Percentiles rank a stretch among this genome's conserved stretches.
Evolutionary conservation across 2,797 vertebrate species (phyloP).

Genomic region (Phalloptychus januarius): DNA sequence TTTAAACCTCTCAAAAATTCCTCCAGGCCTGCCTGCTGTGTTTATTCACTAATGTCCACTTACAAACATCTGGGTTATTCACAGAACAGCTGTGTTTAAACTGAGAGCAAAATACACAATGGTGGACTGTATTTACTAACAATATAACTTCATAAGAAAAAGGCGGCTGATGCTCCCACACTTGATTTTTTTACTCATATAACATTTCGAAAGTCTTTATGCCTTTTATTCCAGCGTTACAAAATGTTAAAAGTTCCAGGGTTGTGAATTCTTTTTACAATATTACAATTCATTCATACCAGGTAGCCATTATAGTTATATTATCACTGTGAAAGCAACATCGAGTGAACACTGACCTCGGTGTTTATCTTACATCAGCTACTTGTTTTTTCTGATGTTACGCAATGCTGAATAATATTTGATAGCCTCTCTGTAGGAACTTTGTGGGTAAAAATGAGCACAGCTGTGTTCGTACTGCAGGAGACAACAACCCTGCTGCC

Average conservation of each 20-base stretch:
- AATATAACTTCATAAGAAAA: background rate
- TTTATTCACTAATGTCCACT: background rate
- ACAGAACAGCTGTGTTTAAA: background rate
- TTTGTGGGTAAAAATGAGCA: conserved; percentile 27
- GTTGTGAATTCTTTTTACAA: background rate
- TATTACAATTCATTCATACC: background rate
- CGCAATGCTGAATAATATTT: conserved; percentile 39
- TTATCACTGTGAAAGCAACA: conserved; percentile 41
- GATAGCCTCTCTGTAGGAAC: conserved; percentile 30
- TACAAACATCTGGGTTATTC: background rate
- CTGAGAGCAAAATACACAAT: background rate
- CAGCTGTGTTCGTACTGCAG: conserved; percentile 35
- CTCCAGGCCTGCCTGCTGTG: background rate
- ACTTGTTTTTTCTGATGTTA: conserved; percentile 61
- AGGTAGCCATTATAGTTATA: conserved; percentile 16
- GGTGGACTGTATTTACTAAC: background rate
- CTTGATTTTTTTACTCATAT: background rate
- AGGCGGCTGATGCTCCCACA: background rate
- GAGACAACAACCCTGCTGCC: conserved; percentile 36
- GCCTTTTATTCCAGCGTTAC: background rate
- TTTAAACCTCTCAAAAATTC: background rate
- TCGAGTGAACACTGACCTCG: conserved; percentile 45
- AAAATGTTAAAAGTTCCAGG: background rate
- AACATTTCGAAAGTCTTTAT: background rate
- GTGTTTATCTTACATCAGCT: conserved; percentile 48